phyloP scores from a whole-genome alignment of 2,797 vertebrate genomes.

The Brachyalestes nurse region DNA sequence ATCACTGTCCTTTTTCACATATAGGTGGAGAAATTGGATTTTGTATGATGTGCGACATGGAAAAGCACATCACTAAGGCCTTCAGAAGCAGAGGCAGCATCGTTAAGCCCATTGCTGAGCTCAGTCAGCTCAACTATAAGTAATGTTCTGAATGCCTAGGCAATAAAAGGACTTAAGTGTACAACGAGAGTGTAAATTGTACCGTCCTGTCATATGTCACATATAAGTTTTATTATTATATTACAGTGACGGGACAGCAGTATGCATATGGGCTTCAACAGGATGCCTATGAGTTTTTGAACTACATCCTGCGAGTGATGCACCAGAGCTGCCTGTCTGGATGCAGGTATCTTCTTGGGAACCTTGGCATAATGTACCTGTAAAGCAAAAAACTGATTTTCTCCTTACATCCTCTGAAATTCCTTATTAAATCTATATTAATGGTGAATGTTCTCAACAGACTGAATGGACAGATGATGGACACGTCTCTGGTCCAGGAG shows the following conservation, averaged over 20 bases:
- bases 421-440: neutral
- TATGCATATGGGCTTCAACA: neutral
- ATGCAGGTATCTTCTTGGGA: too few species aligned
- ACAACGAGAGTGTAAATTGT: too few species aligned
- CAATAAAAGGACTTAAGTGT: too few species aligned
- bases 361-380: too few species aligned
- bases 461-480: neutral
- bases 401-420: neutral
- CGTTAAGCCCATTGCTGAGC: neutral
- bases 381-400: neutral
- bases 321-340: neutral
- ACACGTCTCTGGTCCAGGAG: neutral
- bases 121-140: neutral
- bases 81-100: neutral
- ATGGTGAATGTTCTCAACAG: neutral
- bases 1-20: neutral
- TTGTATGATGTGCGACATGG: conserved; percentile 1
- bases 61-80: neutral
- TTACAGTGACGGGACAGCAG: neutral
- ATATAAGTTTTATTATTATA: too few species aligned
- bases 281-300: neutral
- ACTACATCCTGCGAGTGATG: neutral
- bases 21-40: neutral
- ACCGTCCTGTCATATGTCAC: too few species aligned
- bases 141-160: neutral